A percentile compares a stretch with the other conserved stretches of the same genome.
These are phyloP conservation scores for Myopa testacea DNA, from an alignment of 2,888 invertebrate species.

Conservation along the genomic window DNA sequence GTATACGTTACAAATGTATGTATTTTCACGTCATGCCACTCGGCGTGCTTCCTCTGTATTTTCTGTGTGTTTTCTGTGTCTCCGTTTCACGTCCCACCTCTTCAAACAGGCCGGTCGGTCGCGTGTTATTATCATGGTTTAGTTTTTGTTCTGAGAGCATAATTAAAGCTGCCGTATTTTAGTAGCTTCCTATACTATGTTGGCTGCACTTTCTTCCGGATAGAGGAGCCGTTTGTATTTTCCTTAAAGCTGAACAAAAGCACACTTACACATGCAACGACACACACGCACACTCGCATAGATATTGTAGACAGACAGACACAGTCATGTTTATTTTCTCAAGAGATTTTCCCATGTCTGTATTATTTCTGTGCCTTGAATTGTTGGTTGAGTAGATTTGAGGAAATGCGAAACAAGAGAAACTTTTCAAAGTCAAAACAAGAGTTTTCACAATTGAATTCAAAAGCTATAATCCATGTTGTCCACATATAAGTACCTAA, in stretches of 20 bases:
- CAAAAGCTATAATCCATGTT: not conserved
- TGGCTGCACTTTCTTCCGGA: not conserved
- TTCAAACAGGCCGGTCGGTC: not conserved
- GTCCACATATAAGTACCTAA: too few species aligned
- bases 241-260: too few species aligned
- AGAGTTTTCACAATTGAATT: conserved; percentile 5
- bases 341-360: too few species aligned
- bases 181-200: not conserved
- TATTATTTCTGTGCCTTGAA: too few species aligned
- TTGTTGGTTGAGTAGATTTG: too few species aligned
- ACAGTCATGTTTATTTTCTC: too few species aligned
- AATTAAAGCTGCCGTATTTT: conserved; percentile 1
- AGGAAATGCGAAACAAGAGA: not conserved
- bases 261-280: too few species aligned
- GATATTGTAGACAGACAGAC: too few species aligned
- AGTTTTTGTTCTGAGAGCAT: conserved; percentile 10
- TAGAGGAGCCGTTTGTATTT: not conserved
- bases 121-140: not conserved
- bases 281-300: too few species aligned
- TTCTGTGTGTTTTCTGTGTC: not conserved
- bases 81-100: not conserved
- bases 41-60: not conserved
- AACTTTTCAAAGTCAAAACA: not conserved
- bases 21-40: not conserved
- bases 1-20: not conserved